A percentile compares a stretch with the other conserved stretches of the same genome.
Conservation (phyloP, 2,113 vertebrate species). For the Callochromis pleurospilus region DNA sequence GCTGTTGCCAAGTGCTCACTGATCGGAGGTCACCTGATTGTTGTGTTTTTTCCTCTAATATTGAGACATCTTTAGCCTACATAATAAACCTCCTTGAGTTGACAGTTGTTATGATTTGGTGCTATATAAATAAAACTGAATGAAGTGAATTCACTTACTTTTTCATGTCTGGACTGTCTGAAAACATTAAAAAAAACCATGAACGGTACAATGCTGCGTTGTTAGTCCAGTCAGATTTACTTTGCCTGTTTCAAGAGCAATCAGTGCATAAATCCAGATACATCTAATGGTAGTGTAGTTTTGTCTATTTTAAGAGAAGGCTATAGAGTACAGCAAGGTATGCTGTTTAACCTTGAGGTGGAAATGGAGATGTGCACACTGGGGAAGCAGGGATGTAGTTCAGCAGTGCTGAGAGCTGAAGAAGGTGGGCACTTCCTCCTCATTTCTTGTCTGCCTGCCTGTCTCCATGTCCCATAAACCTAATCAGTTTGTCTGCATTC, state of each 20-base stretch:
- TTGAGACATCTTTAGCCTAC: neutral
- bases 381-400: slow-evolving; percentile 4
- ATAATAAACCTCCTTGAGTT: neutral
- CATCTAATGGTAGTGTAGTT: neutral
- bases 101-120: neutral
- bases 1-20: neutral
- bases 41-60: neutral
- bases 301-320: neutral
- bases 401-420: slow-evolving; percentile 3
- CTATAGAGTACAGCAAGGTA: neutral
- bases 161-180: neutral
- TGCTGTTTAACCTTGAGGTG: slow-evolving; percentile 13
- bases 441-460: neutral
- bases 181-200: neutral
- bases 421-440: neutral
- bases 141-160: neutral
- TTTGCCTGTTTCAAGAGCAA: neutral
- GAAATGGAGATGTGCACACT: neutral
- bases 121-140: neutral
- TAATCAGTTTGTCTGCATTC: slow-evolving; percentile 3
- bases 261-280: neutral
- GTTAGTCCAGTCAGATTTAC: neutral
- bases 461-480: neutral
- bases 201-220: neutral
- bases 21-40: neutral